Evolutionary conservation across 2,113 vertebrate species (phyloP), one percentile per base, ranked within the genome.

Genomic region (Pollachius pollachius): DNA sequence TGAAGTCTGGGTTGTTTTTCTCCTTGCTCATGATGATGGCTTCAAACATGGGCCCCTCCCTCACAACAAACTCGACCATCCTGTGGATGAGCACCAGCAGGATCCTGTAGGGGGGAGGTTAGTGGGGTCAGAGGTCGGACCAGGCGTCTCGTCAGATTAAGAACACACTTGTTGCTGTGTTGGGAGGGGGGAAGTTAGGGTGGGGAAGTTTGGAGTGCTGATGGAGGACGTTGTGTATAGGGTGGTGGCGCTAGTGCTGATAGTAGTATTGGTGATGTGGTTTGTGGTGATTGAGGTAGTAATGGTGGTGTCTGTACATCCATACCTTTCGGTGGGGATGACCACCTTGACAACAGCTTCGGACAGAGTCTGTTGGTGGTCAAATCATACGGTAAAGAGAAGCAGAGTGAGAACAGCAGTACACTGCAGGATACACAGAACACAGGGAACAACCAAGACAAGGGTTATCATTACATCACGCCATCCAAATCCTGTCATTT

Each of bases 271-370:
- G 41, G 41, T 13, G 41, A 13, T 9, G 12, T 48, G 41, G 41
- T 6, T 48, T 11, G 8, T 48, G 41, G 2, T 48, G 41, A 13
- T 48, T 48, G 41, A 48, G 8, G 41, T 48, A 13, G 12, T 3
- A 9, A 48, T 12, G 41, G 41, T 48, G 2, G 30, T 34, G 30
- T 4, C 6, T 4, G 4, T 34, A 34, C 30, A 34, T 34, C 4
- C 30, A 89, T 94, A 94, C 93, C 93, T 93, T 91, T 94, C 92
- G 73, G 91, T 90, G 77, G 93, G 93, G 91, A 94, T 92, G 90
- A 94, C 92, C 92, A 94, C 93, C 93, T 93, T 94, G 90, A 94
- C 93, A 89, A 92, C 85, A 84, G 93, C 93, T 89, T 93, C 92
- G 87, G 92, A 92, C 91, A 94, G 91, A 93, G 87, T 94, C 93